phyloP scores from a whole-genome alignment of 1,140 invertebrate genomes.

The Neocloeon triangulifer region DNA sequence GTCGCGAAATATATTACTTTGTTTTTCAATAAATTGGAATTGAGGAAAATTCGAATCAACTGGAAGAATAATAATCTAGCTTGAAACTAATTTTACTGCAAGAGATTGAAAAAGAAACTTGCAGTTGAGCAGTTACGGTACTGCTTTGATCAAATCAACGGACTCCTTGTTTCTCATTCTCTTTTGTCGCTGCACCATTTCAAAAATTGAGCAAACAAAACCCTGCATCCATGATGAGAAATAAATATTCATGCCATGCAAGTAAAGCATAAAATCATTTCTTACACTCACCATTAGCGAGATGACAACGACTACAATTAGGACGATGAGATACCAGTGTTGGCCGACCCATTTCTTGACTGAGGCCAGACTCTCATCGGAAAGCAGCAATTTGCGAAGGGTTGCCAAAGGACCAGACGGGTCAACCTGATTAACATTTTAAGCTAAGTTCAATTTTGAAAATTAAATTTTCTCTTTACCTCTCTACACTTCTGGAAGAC shows the following conservation, averaged over 20 bases:
- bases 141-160: too few relatives aligned
- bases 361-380: conserved; percentile 68
- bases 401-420: conserved; percentile 86
- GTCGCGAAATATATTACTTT: too few relatives aligned
- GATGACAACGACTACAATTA: conserved; percentile 48
- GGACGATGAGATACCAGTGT: conserved; percentile 63
- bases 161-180: too few relatives aligned
- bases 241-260: conserved; percentile 1
- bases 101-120: too few relatives aligned
- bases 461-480: conserved; percentile 17
- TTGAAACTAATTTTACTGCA: too few relatives aligned
- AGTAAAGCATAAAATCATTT: conserved; percentile 10
- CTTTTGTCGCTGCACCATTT: not conserved
- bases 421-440: conserved; percentile 38
- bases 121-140: too few relatives aligned
- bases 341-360: conserved; percentile 61
- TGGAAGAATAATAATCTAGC: too few relatives aligned
- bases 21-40: too few relatives aligned
- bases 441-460: not conserved
- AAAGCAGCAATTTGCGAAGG: conserved; percentile 60
- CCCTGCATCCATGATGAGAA: not conserved
- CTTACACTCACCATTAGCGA: conserved; percentile 59
- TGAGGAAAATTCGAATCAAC: too few relatives aligned
- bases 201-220: not conserved
- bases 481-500: conserved; percentile 93